These are phyloP conservation scores for Meghimatium bilineatum DNA, from an alignment of 2,888 invertebrate species.

Conservation along the genomic window DNA sequence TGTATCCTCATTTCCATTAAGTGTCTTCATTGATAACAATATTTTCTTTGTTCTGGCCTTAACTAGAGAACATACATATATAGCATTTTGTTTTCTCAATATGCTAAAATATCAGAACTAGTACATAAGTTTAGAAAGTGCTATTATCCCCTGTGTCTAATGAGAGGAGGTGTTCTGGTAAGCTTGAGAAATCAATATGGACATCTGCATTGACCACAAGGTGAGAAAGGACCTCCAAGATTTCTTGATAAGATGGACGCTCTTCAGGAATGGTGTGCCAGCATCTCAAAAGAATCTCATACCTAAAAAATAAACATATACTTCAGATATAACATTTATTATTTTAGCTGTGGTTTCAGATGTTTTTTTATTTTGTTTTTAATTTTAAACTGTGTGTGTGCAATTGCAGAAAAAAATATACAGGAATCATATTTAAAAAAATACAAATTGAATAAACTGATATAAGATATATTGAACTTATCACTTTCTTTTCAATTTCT, in stretches of 20 bases:
- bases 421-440: too few species aligned
- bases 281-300: constrained; percentile 65
- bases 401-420: too few species aligned
- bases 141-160: constrained; percentile 50
- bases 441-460: too few species aligned
- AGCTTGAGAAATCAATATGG: constrained; percentile 64
- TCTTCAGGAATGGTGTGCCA: constrained; percentile 69
- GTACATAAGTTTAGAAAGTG: not conserved
- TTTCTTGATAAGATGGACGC: constrained; percentile 64
- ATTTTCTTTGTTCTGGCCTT: too few species aligned
- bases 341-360: not conserved
- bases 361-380: too few species aligned
- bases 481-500: too few species aligned
- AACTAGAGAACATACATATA: not conserved
- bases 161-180: constrained; percentile 63
- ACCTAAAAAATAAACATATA: constrained; percentile 53
- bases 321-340: not conserved
- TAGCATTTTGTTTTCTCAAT: not conserved
- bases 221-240: constrained; percentile 63
- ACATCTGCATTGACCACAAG: constrained; percentile 59
- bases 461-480: too few species aligned
- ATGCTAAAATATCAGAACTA: not conserved
- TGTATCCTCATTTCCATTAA: too few species aligned
- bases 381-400: too few species aligned
- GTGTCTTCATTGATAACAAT: too few species aligned